Percentiles rank a stretch among this genome's conserved stretches.
phyloP scores from a whole-genome alignment of 2,888 invertebrate species.

The Phaedon cochleariae region DNA sequence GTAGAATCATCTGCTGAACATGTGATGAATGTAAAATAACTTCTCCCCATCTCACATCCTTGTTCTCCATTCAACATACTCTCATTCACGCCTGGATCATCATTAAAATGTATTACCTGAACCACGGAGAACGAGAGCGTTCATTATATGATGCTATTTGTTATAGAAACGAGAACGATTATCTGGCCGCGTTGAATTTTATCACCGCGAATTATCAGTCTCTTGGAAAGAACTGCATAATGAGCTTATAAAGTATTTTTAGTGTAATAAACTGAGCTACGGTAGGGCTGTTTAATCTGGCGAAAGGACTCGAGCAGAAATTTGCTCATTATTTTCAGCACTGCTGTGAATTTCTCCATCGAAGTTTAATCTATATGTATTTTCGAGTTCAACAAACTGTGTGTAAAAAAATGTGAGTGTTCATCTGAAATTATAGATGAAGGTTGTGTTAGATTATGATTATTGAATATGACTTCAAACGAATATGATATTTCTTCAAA shows the following conservation, averaged over 20 bases:
- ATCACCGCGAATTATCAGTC: not conserved
- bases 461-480: no score
- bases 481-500: no score
- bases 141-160: not conserved
- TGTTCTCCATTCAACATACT: not conserved
- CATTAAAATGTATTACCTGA: not conserved
- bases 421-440: no score
- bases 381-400: no score
- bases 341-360: no score
- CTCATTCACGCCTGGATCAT: not conserved
- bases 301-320: conserved; percentile 51
- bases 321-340: not conserved
- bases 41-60: no score
- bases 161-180: not conserved
- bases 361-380: no score
- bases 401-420: no score
- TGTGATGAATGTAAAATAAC: no score
- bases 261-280: conserved; percentile 50
- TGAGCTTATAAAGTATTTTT: conserved; percentile 54
- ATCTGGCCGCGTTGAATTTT: not conserved
- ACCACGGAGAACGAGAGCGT: not conserved
- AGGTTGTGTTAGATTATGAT: no score
- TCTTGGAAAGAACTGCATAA: conserved; percentile 47
- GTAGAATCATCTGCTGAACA: no score
- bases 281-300: conserved; percentile 55